These are phyloP conservation scores for Melieria omissa DNA, from an alignment of 2,888 invertebrate genomes.

Conservation along the genomic window DNA sequence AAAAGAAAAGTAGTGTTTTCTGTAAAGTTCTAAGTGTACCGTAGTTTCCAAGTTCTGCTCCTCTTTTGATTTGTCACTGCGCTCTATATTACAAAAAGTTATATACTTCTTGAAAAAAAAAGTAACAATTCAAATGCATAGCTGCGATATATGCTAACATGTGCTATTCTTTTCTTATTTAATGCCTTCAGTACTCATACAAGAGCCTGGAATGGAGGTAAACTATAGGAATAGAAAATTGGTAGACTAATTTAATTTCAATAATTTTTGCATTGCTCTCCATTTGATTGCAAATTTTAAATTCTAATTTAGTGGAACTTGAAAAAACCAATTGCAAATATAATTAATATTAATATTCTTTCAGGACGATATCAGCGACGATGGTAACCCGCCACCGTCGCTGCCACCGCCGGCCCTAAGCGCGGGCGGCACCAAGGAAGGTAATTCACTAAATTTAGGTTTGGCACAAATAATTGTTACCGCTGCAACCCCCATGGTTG, in stretches of 20 bases:
- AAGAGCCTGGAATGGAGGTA: conserved; percentile 65
- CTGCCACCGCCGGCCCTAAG: conserved; percentile 55
- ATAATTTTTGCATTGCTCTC: not conserved
- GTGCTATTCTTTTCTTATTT: conserved; percentile 47
- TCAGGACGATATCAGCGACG: conserved; percentile 61
- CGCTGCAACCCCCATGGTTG: conserved; percentile 91
- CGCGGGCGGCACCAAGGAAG: conserved; percentile 45
- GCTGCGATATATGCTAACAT: conserved; percentile 15
- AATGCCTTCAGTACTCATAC: conserved; percentile 62
- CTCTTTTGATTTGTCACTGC: conserved; percentile 24
- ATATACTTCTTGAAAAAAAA: not conserved
- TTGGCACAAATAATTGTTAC: conserved; percentile 93
- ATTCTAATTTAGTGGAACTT: not conserved
- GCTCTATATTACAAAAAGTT: conserved; percentile 9
- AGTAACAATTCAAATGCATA: not conserved
- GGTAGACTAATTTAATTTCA: not conserved
- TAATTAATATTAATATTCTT: conserved; percentile 31
- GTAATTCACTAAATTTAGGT: conserved; percentile 77
- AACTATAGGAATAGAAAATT: conserved; percentile 35
- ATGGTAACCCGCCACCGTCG: conserved; percentile 58
- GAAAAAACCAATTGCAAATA: conserved; percentile 6
- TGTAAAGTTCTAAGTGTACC: conserved; percentile 5
- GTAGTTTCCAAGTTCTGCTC: conserved; percentile 22
- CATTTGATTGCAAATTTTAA: not conserved
- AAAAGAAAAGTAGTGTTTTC: conserved; percentile 12